Base-by-base conservation (phyloP, 2,797 vertebrate genomes). In the Myotis vivesi region DNA sequence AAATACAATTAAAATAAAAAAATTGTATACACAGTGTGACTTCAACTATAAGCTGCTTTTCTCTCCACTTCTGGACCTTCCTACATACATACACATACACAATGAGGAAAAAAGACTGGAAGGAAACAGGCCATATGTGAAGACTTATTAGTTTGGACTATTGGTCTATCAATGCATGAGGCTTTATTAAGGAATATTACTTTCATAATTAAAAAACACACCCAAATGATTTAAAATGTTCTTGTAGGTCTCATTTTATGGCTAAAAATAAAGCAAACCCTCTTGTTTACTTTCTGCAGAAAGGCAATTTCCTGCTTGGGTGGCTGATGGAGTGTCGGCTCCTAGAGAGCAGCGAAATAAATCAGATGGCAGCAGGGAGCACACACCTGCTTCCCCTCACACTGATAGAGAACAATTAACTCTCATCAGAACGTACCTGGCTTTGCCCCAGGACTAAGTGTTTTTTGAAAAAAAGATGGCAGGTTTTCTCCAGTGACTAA, bases 391-490 rank as follows among this genome's bases (percentile, higher is more conserved):
- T 88, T 94, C 88, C 94, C 68, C 87, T 62, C 72, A 7, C 11
- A 5, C 53, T 23, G 69, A 95, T 69, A 85, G 87, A 76, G 93
- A 93, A 93, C 89, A 22, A 96, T 73, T 72, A 68, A 92, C 81
- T 72, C 66, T 92, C 92, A 96, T 94, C 96, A 95, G 76, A 0
- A 0, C 36, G 8, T 68, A 28, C 33, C 93, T 97, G 89, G 94
- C 97, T 96, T 95, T 92, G 49, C 28, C 38, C 81, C 87, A 83
- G 71, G 75, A 71, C 81, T 95, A 88, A 79, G n/a, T 5, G 3
- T 72, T 94, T 96, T 92, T 95, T 93, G 89, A 66, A 95, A 91
- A 41, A 71, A 25, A 93, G 80, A 87, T 75, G 46, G 89, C 96
- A 90, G 92, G 46, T 90, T 91, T 96, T 77, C 82, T 76, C n/a